Evolutionary conservation across 2,113 vertebrate species (phyloP).

Genomic region (Mugil cephalus): DNA sequence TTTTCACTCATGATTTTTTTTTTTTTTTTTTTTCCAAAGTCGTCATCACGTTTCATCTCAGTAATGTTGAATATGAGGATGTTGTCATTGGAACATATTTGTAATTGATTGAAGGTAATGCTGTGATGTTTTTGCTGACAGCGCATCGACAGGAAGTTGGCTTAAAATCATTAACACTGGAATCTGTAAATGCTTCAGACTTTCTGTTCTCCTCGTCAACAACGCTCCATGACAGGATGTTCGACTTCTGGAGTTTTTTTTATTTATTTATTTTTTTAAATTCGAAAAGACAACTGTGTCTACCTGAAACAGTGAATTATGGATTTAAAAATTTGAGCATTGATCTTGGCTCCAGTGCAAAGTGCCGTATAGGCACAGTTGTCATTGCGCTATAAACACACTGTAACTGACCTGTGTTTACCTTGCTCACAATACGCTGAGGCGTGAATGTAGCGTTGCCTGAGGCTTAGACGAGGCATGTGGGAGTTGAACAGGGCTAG

Average conservation of each 20-base stretch:
- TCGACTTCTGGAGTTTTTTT: not conserved
- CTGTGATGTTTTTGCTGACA: constrained; percentile 5
- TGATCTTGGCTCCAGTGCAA: constrained; percentile 11
- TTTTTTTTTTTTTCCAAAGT: no score
- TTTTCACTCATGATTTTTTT: constrained; percentile 3
- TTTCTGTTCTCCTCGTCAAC: not conserved
- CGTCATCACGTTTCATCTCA: not conserved
- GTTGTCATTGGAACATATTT: not conserved
- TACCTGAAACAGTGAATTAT: constrained; percentile 10
- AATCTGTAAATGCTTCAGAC: constrained; percentile 5
- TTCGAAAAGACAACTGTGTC: not conserved
- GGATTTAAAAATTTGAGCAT: constrained; percentile 19
- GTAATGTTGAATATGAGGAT: not conserved
- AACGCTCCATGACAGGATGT: not conserved
- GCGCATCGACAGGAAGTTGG: constrained; percentile 29
- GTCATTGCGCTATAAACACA: not conserved
- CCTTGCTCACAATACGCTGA: constrained; percentile 29
- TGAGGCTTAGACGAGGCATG: constrained; percentile 32
- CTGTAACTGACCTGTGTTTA: constrained; percentile 29
- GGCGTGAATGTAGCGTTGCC: constrained; percentile 37
- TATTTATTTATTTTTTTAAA: not conserved
- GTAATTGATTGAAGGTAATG: constrained; percentile 8
- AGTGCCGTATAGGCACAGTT: constrained; percentile 14
- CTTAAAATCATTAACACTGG: constrained; percentile 11
- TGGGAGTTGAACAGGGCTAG: constrained; percentile 12